These are phyloP conservation scores for Tenthredo mesomela DNA, from an alignment of 2,888 invertebrate genomes.

Conservation along the genomic window DNA sequence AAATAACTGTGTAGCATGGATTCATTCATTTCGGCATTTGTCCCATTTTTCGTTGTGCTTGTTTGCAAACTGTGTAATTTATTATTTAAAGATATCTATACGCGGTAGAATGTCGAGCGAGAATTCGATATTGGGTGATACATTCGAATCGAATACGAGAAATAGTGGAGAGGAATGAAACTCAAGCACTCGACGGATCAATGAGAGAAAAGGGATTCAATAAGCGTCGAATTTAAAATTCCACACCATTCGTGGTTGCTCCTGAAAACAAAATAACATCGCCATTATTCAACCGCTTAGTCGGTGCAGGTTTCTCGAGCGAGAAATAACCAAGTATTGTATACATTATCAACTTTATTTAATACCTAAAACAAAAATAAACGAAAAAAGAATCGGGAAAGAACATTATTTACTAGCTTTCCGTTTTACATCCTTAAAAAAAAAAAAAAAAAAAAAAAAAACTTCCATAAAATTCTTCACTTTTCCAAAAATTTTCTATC, in stretches of 20 bases:
- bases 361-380: neutral
- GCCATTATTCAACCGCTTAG: conserved; percentile 37
- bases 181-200: conserved; percentile 19
- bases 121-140: conserved; percentile 27
- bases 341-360: conserved; percentile 18
- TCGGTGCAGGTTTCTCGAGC: neutral
- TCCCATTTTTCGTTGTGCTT: neutral
- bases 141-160: neutral
- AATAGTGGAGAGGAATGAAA: neutral
- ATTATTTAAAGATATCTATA: neutral
- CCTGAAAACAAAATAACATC: conserved; percentile 30
- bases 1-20: neutral
- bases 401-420: neutral
- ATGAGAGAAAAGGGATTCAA: conserved; percentile 40
- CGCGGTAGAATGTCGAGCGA: neutral
- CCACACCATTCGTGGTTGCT: conserved; percentile 21
- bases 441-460: neutral
- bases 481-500: neutral
- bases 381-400: neutral
- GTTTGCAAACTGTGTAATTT: neutral
- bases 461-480: neutral
- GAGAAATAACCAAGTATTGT: conserved; percentile 22
- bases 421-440: neutral
- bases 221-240: conserved; percentile 38
- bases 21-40: neutral